Evolutionary conservation across 2,888 invertebrate genomes (phyloP), one percentile per base, ranked within the genome.

Genomic region (Patella pellucida): DNA sequence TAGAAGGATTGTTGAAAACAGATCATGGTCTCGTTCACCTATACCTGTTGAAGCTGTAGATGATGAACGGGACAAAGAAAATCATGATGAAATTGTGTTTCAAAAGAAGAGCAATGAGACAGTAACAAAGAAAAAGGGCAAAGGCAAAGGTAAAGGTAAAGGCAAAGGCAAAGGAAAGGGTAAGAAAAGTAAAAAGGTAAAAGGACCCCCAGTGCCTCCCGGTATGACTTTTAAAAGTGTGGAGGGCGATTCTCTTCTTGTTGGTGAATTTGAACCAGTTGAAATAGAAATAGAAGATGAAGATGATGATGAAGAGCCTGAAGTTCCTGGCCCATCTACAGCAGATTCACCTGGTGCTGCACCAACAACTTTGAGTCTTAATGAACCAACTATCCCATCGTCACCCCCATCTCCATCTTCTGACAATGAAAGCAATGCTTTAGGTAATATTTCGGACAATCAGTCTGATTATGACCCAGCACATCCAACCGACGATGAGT

Each of bases 401-500:
- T 56, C 56, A 9, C 56, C 56, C 0, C 16, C 9, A 19, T 56
- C 56, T n/a, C 16, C 16, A 16, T 56, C 56, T 19, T 19, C 16
- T 19, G 56, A 56, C 1, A 56, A 56, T 19, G 56, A 19, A 56
- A 56, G 19, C 56, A n/a, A 19, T 56, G 41, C 1, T 5, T 41
- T 41, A 41, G 56, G 56, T 19, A 56, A 56, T 56, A 16, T 56
- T 19, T 56, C 56, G 16, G 19, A 71, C 14, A 54, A 73, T 50
- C 62, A 23, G 16, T 68, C 75, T 5, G 77, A 75, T 52, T 81
- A 81, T 70, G 81, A 81, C 73, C 81, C 81, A 23, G 79, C 79
- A 54, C 81, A 81, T 51, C 81, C 81, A 27, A 79, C 79, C 54
- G 81, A 81, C 51, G 80, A 81, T 68, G 74, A 71, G n/a, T 75